Base-by-base conservation (phyloP, 2,797 vertebrate species). In the Columba guinea region DNA sequence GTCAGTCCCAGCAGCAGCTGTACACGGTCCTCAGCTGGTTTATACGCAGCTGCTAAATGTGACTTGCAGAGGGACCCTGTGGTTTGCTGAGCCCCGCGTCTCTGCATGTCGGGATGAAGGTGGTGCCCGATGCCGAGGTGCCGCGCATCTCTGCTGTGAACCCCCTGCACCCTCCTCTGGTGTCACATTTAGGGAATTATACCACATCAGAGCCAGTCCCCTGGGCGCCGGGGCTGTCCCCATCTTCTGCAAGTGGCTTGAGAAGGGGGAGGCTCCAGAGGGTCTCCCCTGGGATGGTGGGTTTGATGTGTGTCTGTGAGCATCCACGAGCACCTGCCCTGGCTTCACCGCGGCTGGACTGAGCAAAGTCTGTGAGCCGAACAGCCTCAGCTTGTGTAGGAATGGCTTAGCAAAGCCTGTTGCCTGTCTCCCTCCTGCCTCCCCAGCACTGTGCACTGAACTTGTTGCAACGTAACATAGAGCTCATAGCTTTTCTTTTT, bases 191-290 rank as follows among this genome's bases (percentile, higher is more conserved):
- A 19, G 21, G 0, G 1, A 30, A 11, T 18, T n/a, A 85, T 39
- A 56, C n/a, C 0, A 0, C 11, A 3, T 39, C 0, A 0, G 49
- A 76, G 35, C 58, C 2, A 2, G 5, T 35, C 23, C 17, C 26
- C 1, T 1, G 0, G 5, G 27, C 8, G 2, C 44, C 0, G 0
- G 49, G 41, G 22, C 49, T 8, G 16, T 18, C 55, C 23, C 67
- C 5, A 1, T 46, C 56, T 65, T 34, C 73, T 0, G 0, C 49
- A 2, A 4, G 32, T 9, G 27, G 27, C 5, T 2, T 67, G 76
- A 23, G 48, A 3, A n/a, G 39, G 37, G 12, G n/a, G 13, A 18
- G 14, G 23, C 24, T 77, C 28, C 7, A 0, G 2, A 32, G 56
- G 56, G 48, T n/a, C 30, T 75, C 4, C 0, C 69, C 0, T 2